A percentile compares a stretch with the other conserved stretches of the same genome.
These are phyloP conservation scores for Phortica okadai DNA, from an alignment of 2,888 invertebrate species.

Conservation along the genomic window DNA sequence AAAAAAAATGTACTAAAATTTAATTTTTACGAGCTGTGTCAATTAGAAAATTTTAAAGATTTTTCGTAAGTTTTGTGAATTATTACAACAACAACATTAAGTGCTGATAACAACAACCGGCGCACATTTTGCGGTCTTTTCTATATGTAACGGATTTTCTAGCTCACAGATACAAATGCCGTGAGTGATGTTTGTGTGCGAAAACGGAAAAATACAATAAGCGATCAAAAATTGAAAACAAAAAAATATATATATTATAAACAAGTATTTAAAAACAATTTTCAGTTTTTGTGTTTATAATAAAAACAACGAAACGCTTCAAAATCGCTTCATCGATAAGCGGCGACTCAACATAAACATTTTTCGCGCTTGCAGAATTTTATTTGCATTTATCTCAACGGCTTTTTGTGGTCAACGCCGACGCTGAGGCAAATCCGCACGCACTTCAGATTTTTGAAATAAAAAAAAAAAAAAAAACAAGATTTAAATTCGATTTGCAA, in stretches of 20 bases:
- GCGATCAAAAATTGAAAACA: neutral
- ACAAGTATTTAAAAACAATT: neutral
- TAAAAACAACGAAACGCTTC: neutral
- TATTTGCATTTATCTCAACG: neutral
- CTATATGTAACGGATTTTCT: neutral
- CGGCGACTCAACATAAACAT: neutral
- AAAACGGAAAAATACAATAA: neutral
- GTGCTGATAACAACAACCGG: neutral
- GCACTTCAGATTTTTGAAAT: neutral
- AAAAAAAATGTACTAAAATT: no score
- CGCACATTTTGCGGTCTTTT: constrained; percentile 16
- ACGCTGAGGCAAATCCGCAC: neutral
- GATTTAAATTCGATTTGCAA: constrained; percentile 15
- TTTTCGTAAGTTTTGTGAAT: no score
- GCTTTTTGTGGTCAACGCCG: neutral
- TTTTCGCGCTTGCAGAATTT: constrained; percentile 11
- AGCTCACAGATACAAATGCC: constrained; percentile 8
- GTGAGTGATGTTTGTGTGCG: neutral
- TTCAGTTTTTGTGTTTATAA: constrained; percentile 12
- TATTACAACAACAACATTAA: no score
- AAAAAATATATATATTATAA: neutral
- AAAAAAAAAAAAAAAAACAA: neutral
- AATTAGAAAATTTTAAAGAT: no score
- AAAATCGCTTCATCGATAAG: constrained; percentile 1
- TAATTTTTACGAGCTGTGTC: no score